phyloP scores from a whole-genome alignment of 2,113 vertebrate species.

The Eleginops maclovinus region DNA sequence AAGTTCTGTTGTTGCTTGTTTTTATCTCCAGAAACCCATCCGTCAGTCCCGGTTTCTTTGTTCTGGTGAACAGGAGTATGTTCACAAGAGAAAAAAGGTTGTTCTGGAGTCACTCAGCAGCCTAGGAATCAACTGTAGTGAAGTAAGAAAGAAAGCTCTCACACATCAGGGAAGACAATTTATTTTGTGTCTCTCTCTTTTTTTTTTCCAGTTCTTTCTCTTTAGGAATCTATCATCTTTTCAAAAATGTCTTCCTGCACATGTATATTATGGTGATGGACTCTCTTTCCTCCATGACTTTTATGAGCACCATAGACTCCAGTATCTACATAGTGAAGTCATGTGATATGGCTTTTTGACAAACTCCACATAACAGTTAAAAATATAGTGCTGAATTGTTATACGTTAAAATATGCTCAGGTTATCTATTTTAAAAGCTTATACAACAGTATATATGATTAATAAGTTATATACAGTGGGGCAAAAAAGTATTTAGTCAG shows the following conservation, averaged over 20 bases:
- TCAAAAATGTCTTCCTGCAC: not conserved
- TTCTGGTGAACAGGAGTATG: conserved; percentile 57
- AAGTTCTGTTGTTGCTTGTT: too few species aligned
- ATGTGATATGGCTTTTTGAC: not conserved
- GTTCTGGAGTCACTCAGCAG: conserved; percentile 53
- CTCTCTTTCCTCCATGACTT: not conserved
- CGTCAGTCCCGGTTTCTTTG: conserved; percentile 46
- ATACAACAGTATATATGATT: too few species aligned
- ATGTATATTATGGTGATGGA: not conserved
- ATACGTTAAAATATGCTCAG: too few species aligned
- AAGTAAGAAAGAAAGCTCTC: conserved; percentile 29
- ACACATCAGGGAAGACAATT: not conserved
- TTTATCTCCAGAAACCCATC: conserved; percentile 35
- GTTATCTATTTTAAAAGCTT: not conserved
- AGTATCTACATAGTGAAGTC: not conserved
- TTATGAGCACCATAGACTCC: not conserved
- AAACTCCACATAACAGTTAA: not conserved
- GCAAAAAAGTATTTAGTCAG: too few species aligned
- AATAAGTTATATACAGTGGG: too few species aligned
- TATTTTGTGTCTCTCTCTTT: not conserved
- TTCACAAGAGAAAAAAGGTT: conserved; percentile 54
- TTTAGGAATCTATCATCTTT: too few species aligned
- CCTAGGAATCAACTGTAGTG: conserved; percentile 50
- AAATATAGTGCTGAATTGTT: not conserved
- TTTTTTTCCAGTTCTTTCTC: not conserved